Percentiles rank a stretch among this genome's conserved stretches.
These are phyloP conservation scores for Heliconius congener DNA, from an alignment of 1,140 invertebrate species.

Conservation along the genomic window DNA sequence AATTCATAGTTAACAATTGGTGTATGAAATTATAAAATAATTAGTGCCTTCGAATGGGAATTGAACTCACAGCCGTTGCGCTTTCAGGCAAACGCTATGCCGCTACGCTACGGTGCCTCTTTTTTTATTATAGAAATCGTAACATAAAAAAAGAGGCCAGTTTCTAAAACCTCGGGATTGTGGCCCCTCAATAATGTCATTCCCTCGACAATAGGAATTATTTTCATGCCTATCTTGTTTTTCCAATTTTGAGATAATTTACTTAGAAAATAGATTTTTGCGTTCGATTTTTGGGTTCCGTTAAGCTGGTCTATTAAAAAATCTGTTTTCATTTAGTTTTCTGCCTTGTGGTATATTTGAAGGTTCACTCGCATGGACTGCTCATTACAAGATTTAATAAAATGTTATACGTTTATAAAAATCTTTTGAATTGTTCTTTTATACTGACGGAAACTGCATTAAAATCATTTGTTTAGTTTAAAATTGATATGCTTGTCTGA, in stretches of 20 bases:
- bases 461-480: no score
- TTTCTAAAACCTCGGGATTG: slow-evolving; percentile 44
- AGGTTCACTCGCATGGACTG: no score
- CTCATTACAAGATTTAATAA: no score
- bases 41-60: neutral
- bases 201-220: slow-evolving; percentile 70
- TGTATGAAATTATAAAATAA: no score
- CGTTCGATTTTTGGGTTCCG: slow-evolving; percentile 2
- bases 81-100: no score
- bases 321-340: neutral
- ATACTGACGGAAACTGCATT: no score
- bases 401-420: no score
- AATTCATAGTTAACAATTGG: no score
- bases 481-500: no score
- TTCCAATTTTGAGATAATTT: slow-evolving; percentile 69
- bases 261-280: slow-evolving; percentile 42
- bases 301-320: neutral
- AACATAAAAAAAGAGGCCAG: slow-evolving; percentile 4
- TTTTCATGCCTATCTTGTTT: slow-evolving; percentile 70
- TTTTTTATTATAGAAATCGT: neutral
- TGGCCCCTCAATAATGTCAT: slow-evolving; percentile 64
- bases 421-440: no score
- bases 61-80: neutral
- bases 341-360: no score
- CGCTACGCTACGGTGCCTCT: no score